Base-by-base conservation (phyloP, 2,888 invertebrate species). In the Euclidia mi region DNA sequence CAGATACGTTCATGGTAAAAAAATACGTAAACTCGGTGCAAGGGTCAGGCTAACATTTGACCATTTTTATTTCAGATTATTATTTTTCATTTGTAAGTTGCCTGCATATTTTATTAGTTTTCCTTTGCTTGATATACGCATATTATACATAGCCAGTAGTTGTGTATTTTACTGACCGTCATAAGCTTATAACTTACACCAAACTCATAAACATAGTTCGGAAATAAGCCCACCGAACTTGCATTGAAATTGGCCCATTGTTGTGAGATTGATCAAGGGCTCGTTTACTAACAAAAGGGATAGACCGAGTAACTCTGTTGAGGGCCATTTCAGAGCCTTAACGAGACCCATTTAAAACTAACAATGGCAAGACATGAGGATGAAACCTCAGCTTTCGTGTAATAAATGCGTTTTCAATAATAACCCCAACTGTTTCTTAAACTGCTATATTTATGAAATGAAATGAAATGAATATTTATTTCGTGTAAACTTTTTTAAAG, bases 201-300 rank as follows among this genome's bases (percentile, higher is more conserved):
- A 65, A 61, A 65, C 63, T 34, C 45, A 65, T 64, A 72, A 80
- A 78, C 69, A 73, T 71, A 77, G 68, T 76, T 74, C 59, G 65
- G 71, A 78, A 79, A 79, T 82, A 81, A 81, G 74, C 81, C 69
- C 47, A 56, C 69, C 50, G 71, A 83, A 81, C 85, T 83, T 81
- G 83, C 83, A 89, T 89, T 87, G 88, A 88, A 90, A 91, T 91
- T 88, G 87, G 87, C 65, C 85, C 72, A 91, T 91, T 91, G 91
- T 92, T 83, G 79, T 81, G 67, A 81, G 78, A 87, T 90, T 90
- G 90, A 91, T 91, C 91, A 88, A 85, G 84, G 82, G 84, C 84
- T 89, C 89, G 89, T 89, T 89, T 87, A 76, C 83, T 82, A 89
- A 92, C 91, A 92, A 92, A 89, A 84, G 90, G 84, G 81, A 82